A percentile compares a stretch with the other conserved stretches of the same genome.
Conservation (phyloP, 2,797 vertebrate genomes). For the Tinamus major region DNA sequence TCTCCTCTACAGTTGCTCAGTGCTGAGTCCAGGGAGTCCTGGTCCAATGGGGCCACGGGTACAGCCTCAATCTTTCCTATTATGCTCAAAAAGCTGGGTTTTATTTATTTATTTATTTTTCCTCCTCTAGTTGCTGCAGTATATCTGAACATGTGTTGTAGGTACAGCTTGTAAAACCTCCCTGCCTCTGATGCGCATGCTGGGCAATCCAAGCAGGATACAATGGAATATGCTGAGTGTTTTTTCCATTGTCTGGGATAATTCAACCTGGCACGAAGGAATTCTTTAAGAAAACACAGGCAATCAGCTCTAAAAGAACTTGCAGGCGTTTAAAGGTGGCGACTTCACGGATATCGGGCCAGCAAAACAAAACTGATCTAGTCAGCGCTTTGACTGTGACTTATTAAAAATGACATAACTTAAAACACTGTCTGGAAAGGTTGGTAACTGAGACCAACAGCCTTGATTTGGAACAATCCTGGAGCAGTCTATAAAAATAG, state of each 20-base stretch:
- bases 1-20: fast-evolving
- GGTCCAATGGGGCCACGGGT: too few relatives aligned
- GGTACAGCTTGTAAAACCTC: neutral
- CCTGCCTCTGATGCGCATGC: fast-evolving
- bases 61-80: neutral
- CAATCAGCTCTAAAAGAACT: neutral
- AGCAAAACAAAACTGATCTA: neutral
- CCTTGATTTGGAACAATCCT: slow-evolving; percentile 29
- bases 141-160: fast-evolving
- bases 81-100: neutral
- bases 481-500: neutral
- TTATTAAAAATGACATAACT: slow-evolving; percentile 53
- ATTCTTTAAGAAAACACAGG: slow-evolving; percentile 2
- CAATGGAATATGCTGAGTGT: neutral
- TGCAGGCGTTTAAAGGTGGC: neutral
- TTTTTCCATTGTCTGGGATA: neutral
- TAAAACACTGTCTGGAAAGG: slow-evolving; percentile 52
- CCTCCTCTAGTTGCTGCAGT: too few relatives aligned
- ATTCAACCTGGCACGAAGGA: neutral
- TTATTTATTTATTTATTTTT: too few relatives aligned
- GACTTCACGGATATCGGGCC: neutral
- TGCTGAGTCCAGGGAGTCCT: neutral
- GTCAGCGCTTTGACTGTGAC: neutral
- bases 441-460: slow-evolving; percentile 40
- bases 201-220: neutral